Conservation (phyloP, 1,140 invertebrate species). For the Listronotus bonariensis region DNA sequence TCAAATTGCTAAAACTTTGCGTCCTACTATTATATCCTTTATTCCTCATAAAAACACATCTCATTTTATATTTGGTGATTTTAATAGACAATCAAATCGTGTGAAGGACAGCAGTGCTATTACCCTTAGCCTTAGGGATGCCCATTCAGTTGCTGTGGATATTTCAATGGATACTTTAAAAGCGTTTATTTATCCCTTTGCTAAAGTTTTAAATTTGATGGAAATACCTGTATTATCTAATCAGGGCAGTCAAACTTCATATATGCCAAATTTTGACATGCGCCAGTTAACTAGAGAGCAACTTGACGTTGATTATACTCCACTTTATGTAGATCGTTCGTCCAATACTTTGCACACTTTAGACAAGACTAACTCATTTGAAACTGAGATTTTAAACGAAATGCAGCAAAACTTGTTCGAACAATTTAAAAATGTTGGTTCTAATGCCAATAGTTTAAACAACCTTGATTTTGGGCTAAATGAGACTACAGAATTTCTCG, state of each 20-base stretch:
- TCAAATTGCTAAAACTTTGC: conserved; percentile 28
- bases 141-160: conserved; percentile 43
- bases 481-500: conserved; percentile 34
- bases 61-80: conserved; percentile 14
- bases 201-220: conserved; percentile 45
- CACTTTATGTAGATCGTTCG: conserved; percentile 30
- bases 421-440: conserved; percentile 11
- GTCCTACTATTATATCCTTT: conserved; percentile 42
- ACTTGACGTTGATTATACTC: conserved; percentile 35
- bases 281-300: background rate
- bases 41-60: conserved; percentile 23
- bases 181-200: conserved; percentile 51
- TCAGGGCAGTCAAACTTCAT: conserved; percentile 45
- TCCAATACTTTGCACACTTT: conserved; percentile 24
- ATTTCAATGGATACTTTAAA: conserved; percentile 45
- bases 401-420: conserved; percentile 40
- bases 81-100: conserved; percentile 9
- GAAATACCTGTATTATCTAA: conserved; percentile 33
- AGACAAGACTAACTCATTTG: conserved; percentile 30
- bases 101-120: conserved; percentile 30
- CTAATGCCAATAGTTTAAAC: background rate
- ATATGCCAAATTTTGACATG: conserved; percentile 35
- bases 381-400: conserved; percentile 42
- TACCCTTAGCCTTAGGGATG: conserved; percentile 44
- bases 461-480: background rate